phyloP scores from a whole-genome alignment of 2,113 vertebrate genomes.

The Prochilodus magdalenae region DNA sequence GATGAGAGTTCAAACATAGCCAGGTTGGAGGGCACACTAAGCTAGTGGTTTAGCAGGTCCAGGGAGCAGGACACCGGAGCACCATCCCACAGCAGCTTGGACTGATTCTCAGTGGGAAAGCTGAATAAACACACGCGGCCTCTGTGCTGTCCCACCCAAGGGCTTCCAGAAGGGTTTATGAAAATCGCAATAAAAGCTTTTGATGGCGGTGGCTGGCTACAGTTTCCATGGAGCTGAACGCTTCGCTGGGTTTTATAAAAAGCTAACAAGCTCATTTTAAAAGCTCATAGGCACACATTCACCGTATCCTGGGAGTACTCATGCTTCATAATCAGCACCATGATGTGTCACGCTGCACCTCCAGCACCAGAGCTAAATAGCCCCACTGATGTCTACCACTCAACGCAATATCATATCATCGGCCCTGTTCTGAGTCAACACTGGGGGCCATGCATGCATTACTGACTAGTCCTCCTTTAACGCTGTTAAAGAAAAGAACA shows the following conservation, averaged over 20 bases:
- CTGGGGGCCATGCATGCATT: background rate
- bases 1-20: background rate
- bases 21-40: background rate
- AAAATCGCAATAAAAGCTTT: constrained; percentile 48
- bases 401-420: constrained; percentile 24
- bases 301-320: constrained; percentile 26
- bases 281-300: constrained; percentile 16
- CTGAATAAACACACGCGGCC: constrained; percentile 32
- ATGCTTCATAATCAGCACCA: constrained; percentile 15
- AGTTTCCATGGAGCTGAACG: constrained; percentile 52
- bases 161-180: constrained; percentile 18
- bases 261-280: constrained; percentile 49
- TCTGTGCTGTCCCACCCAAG: constrained; percentile 27
- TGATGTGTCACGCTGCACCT: constrained; percentile 3
- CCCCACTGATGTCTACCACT: constrained; percentile 1
- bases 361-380: background rate
- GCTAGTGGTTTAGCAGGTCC: background rate
- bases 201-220: constrained; percentile 6
- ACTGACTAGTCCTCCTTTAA: too few relatives aligned
- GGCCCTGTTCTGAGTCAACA: constrained; percentile 2
- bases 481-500: too few relatives aligned
- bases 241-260: constrained; percentile 39
- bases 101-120: constrained; percentile 29
- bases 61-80: background rate
- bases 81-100: background rate